Percentiles rank a stretch among this genome's conserved stretches.
Evolutionary conservation across 2,113 vertebrate genomes (phyloP).

Genomic region (Centropus unirufus): DNA sequence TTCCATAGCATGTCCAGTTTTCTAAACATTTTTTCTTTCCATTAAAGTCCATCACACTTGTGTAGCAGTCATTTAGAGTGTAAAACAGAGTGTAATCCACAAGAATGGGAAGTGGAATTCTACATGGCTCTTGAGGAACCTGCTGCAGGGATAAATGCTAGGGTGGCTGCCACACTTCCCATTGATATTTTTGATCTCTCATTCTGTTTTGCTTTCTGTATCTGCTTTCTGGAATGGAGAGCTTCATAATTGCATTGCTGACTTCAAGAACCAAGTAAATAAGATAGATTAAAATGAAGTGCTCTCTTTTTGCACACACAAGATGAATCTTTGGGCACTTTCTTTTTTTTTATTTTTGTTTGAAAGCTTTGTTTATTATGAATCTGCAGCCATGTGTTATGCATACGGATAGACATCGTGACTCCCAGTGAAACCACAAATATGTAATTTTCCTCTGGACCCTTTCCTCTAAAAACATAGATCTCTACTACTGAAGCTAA

Average conservation of each 20-base stretch:
- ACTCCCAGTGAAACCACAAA: constrained; percentile 60
- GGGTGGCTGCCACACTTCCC: background rate
- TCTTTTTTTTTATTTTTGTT: background rate
- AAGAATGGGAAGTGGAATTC: background rate
- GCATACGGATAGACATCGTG: constrained; percentile 53
- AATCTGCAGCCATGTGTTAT: constrained; percentile 13
- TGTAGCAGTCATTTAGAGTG: background rate
- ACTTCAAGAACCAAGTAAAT: background rate
- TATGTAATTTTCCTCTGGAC: constrained; percentile 64
- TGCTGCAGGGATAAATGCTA: background rate
- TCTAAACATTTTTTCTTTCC: background rate
- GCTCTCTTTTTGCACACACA: background rate
- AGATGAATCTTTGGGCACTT: background rate
- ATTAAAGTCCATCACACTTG: background rate
- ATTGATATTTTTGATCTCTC: background rate
- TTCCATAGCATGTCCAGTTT: background rate
- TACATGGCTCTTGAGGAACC: background rate
- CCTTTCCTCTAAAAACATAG: constrained; percentile 56
- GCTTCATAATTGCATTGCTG: background rate
- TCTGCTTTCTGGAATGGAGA: background rate
- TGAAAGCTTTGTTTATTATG: constrained; percentile 47
- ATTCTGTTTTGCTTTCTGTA: background rate
- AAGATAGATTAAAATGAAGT: background rate
- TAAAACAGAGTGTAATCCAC: background rate
- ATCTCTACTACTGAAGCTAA: constrained; percentile 42